Evolutionary conservation across 1,140 invertebrate genomes (phyloP), one percentile per base, ranked within the genome.

Genomic region (Pantala flavescens): DNA sequence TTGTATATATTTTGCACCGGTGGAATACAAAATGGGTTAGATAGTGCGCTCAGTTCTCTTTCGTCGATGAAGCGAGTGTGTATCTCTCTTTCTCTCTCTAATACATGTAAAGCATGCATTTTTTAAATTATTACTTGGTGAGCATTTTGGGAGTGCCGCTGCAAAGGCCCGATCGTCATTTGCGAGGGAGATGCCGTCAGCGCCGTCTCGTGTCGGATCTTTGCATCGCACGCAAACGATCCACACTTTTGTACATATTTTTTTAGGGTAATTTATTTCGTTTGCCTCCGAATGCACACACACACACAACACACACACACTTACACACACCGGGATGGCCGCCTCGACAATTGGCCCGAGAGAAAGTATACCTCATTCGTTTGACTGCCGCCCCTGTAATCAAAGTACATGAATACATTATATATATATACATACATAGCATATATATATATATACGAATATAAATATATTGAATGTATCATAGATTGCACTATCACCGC

Each of bases 401-500:
- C n/a, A 63, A 63, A 63, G 49, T 63, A 63, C 49, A 63, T 63
- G 49, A 63, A 63, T 19, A 21, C 49, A 63, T 63, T 7, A 63
- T 63, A 63, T 63, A 63, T 63, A 63, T 63, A 36, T 9, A 63
- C 12, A 63, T 12, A 63, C 12, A 63, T n/a, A n/a, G n/a, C n/a
- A n/a, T n/a, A 12, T 12, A 63, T 63, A 63, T 63, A 63, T 63
- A 63, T 63, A 63, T 63, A 63, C 14, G 49, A 21, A 63, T 63
- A 63, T 63, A 63, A 63, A 63, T 63, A 63, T 63, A 63, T 63
- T 63, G 49, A 63, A 63, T 63, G 49, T 63, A 63, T 63, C n/a
- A 63, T 63, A 63, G 49, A 63, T 19, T 63, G 49, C 49, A 63
- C 49, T 12, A 63, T 63, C 49, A 63, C 49, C 49, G 49, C 49